Base-by-base conservation (phyloP, 2,888 invertebrate genomes). In the Boloria euphrosyne region DNA sequence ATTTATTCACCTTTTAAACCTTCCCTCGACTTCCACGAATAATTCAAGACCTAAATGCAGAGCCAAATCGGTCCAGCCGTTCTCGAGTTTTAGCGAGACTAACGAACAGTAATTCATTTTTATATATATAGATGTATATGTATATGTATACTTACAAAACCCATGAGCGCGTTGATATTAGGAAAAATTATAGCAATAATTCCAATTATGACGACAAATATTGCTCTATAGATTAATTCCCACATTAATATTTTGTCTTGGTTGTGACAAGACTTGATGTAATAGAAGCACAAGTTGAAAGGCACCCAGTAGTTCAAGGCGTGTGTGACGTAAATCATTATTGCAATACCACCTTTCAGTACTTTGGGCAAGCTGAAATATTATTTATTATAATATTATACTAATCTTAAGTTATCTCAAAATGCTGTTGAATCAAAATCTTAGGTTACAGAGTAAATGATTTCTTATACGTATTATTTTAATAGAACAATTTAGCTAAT, bases 221-320 rank as follows among this genome's bases (percentile, higher is more conserved):
- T 0, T 0, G 80, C 75, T 60, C 90, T 75, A 60, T 77, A 89
- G 1, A 88, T 22, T 0, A 78, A 53, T 62, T 90, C 90, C 81
- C 79, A 80, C 31, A 65, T 66, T 0, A 78, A 10, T 0, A 61
- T 7, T 0, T 69, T 77, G 0, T 76, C 54, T 0, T 69, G 70
- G 0, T 71, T 52, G 52, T 80, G 76, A 0, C 16, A 53, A 0
- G 64, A 67, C 61, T 80, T 78, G 3, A 90, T 53, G 59, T 90
- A 90, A 67, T 80, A 79, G 71, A 83, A 90, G 18, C 75, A 74
- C 0, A 86, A 71, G 49, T 85, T 80, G 71, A 91, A 91, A 0
- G 90, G 89, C 3, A 84, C 84, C 82, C 82, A 90, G 69, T 84
- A 90, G 62, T 90, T 90, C 0, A 90, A 53, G 0, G 84, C 87